Evolutionary conservation across 2,113 vertebrate genomes (phyloP).

Genomic region (Vimba vimba): DNA sequence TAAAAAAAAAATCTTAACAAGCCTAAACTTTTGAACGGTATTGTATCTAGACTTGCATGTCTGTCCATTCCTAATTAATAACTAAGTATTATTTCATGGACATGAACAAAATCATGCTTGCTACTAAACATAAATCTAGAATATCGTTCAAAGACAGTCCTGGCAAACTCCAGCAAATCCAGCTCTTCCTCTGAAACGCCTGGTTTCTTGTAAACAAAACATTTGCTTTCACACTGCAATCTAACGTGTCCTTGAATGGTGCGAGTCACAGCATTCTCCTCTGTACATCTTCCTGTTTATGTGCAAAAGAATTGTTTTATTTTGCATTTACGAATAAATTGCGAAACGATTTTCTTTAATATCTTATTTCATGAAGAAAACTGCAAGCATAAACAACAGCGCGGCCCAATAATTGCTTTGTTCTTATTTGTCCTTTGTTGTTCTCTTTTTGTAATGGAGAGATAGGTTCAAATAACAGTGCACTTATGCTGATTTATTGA

Average conservation of each 20-base stretch:
- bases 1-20: too few species aligned
- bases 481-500: constrained; percentile 53
- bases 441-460: constrained; percentile 12
- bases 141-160: not conserved
- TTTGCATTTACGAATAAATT: not conserved
- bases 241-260: not conserved
- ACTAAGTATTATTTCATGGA: not conserved
- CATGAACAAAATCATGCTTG: not conserved
- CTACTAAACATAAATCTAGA: not conserved
- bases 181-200: not conserved
- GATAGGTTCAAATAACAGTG: constrained; percentile 51
- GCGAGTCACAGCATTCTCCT: not conserved
- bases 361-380: not conserved
- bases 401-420: not conserved
- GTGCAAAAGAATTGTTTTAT: not conserved
- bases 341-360: not conserved
- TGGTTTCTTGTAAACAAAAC: not conserved
- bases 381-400: not conserved
- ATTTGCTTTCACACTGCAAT: not conserved
- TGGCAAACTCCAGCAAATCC: not conserved
- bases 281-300: not conserved
- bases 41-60: not conserved
- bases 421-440: not conserved
- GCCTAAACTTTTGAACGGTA: too few species aligned
- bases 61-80: not conserved